Percentiles rank a stretch among this genome's conserved stretches.
Evolutionary conservation across 2,797 vertebrate genomes (phyloP).

Genomic region (Coregonus sp.): DNA sequence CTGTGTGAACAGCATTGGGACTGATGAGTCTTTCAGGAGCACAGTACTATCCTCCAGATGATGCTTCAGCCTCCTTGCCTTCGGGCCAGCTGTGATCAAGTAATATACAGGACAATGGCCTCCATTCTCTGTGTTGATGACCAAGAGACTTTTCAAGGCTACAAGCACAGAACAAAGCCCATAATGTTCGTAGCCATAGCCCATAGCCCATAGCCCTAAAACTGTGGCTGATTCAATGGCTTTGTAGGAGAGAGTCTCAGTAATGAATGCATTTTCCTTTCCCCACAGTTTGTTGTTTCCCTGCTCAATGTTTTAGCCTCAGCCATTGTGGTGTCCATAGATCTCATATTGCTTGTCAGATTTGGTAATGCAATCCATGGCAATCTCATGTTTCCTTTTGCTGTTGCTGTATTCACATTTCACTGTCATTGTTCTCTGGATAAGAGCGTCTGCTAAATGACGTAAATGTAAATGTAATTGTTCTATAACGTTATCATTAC

Average conservation of each 20-base stretch:
- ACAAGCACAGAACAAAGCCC: constrained; percentile 58
- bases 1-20: constrained; percentile 23
- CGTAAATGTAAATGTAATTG: constrained; percentile 8
- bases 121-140: constrained; percentile 18
- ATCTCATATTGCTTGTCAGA: constrained; percentile 63
- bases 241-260: constrained; percentile 41
- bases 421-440: constrained; percentile 21
- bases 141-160: constrained; percentile 42
- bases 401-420: constrained; percentile 31
- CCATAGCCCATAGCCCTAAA: constrained; percentile 42
- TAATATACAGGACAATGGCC: constrained; percentile 48
- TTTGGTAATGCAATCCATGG: constrained; percentile 48
- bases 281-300: constrained; percentile 2
- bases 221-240: constrained; percentile 50
- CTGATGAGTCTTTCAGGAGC: constrained; percentile 36
- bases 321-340: constrained; percentile 11
- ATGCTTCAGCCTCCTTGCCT: constrained; percentile 33
- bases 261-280: neutral
- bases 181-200: constrained; percentile 38
- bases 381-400: constrained; percentile 15
- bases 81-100: constrained; percentile 56
- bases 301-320: neutral
- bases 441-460: no score
- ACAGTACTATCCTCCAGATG: constrained; percentile 48
- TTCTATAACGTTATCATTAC: constrained; percentile 31